These are phyloP conservation scores for Rhabdomys pumilio DNA, from an alignment of 2,797 vertebrate genomes.

Conservation along the genomic window DNA sequence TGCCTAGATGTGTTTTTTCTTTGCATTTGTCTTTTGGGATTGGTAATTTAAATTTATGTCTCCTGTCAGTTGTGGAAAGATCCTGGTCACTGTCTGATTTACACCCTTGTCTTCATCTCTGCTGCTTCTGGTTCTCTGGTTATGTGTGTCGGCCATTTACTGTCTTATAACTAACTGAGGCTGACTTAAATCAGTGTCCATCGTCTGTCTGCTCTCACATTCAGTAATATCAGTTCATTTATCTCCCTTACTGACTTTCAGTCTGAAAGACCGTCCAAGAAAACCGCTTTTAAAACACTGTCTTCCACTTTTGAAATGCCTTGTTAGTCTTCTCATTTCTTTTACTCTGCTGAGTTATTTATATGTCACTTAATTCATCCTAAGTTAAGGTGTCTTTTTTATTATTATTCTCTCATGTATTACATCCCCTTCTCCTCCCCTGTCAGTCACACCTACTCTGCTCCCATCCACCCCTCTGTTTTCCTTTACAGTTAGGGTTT, in stretches of 20 bases:
- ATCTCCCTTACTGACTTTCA: neutral
- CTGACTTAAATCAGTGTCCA: neutral
- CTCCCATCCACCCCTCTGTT: neutral
- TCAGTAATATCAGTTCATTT: slow-evolving; percentile 11
- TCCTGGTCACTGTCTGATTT: neutral
- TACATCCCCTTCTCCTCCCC: neutral
- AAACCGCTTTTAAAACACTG: slow-evolving; percentile 49
- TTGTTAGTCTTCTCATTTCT: slow-evolving; percentile 16
- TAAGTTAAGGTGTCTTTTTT: neutral
- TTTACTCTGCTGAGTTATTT: slow-evolving; percentile 9
- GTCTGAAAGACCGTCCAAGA: neutral
- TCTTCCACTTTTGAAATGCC: slow-evolving; percentile 5
- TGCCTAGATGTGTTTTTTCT: neutral
- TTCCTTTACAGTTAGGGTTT: neutral
- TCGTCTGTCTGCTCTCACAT: neutral
- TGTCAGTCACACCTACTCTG: neutral
- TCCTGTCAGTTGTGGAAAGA: slow-evolving; percentile 23
- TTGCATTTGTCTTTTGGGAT: neutral
- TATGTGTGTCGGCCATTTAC: neutral
- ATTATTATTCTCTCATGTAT: neutral
- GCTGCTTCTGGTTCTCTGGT: neutral
- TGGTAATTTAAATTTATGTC: slow-evolving; percentile 22
- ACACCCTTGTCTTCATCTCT: neutral
- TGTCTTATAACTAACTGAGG: neutral
- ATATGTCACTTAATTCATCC: neutral